These are phyloP conservation scores for Vireo griseus DNA, from an alignment of 2,797 vertebrate species.

Conservation along the genomic window DNA sequence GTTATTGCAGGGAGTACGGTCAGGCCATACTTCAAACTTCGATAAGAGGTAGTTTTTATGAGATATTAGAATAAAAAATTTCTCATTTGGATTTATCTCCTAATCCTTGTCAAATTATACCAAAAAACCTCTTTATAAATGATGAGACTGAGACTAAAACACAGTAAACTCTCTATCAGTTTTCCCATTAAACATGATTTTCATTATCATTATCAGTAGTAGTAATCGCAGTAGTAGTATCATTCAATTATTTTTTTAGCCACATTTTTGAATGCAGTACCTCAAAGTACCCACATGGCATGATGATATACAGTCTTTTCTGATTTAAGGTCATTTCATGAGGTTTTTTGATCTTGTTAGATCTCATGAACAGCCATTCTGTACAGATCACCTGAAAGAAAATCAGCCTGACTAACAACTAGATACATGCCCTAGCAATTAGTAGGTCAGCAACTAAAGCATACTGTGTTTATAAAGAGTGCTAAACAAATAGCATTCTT, in stretches of 20 bases:
- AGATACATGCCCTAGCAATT: neutral
- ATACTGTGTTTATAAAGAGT: neutral
- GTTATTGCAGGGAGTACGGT: neutral
- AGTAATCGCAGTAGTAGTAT: neutral
- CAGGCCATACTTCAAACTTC: neutral
- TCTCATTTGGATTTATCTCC: neutral
- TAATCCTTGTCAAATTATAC: neutral
- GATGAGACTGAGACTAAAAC: neutral
- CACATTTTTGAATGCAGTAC: neutral
- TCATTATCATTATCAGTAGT: neutral
- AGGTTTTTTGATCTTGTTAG: neutral
- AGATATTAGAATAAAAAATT: neutral
- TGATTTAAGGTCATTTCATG: neutral
- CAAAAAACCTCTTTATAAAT: neutral
- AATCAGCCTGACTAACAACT: neutral
- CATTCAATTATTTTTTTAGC: neutral
- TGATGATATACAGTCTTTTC: neutral
- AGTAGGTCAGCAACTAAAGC: neutral
- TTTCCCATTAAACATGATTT: neutral
- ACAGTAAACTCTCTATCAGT: rapidly evolving
- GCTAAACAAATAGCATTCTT: neutral
- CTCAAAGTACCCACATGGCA: neutral
- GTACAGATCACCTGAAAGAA: neutral
- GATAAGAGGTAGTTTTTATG: neutral
- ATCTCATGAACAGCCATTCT: neutral